A percentile compares a stretch with the other conserved stretches of the same genome.
Conservation (phyloP, 2,888 invertebrate species). For the Candidula unifasciata region DNA sequence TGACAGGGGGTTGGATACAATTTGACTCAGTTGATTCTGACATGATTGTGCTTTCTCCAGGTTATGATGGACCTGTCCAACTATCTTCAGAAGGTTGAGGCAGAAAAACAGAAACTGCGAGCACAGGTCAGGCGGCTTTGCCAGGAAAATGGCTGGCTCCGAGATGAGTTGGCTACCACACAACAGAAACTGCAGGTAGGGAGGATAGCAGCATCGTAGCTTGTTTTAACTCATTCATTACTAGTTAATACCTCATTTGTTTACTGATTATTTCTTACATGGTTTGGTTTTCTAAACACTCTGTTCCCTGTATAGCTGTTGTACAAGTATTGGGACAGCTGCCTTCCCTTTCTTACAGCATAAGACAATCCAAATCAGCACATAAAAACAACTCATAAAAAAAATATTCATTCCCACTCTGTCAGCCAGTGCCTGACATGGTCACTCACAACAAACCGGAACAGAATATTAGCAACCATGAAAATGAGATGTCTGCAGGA, state of each 20-base stretch:
- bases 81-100: slow-evolving; percentile 94
- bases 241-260: too few species aligned
- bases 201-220: not conserved
- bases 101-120: slow-evolving; percentile 98
- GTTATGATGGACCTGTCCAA: slow-evolving; percentile 97
- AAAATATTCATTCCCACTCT: too few species aligned
- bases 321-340: too few species aligned
- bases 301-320: not conserved
- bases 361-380: too few species aligned
- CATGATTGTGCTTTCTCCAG: slow-evolving; percentile 78
- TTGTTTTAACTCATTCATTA: not conserved
- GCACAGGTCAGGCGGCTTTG: slow-evolving; percentile 96
- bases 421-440: too few species aligned
- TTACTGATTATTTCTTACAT: not conserved
- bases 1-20: too few species aligned
- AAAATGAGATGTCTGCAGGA: too few species aligned
- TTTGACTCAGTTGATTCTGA: too few species aligned
- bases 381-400: too few species aligned
- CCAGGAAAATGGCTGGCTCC: slow-evolving; percentile 99
- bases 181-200: slow-evolving; percentile 87
- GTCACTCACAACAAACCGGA: too few species aligned
- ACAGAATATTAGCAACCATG: too few species aligned
- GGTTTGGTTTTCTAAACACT: not conserved
- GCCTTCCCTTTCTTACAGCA: too few species aligned
- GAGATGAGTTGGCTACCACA: slow-evolving; percentile 97